Base-by-base conservation (phyloP, 2,113 vertebrate genomes). In the Poicephalus meyeri region DNA sequence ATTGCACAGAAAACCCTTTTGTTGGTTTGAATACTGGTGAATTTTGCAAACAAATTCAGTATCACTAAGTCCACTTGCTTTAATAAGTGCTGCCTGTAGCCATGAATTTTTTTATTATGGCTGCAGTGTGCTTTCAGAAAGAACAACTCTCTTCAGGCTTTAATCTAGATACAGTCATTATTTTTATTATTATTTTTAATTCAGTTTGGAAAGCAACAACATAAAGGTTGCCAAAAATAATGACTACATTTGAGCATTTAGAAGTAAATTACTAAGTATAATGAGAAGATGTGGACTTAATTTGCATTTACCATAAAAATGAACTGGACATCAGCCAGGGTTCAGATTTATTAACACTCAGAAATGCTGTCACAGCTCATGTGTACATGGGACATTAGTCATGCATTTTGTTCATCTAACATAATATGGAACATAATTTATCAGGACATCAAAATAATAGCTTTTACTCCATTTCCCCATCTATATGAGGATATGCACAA, bases 371-470 rank as follows among this genome's bases (percentile, higher is more conserved):
- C 97, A 97, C 85, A 97, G 97, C 93, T 97, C 92, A 81, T 96
- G 95, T 98, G 92, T 97, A 96, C 91, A 97, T 96, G 96, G 96
- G 97, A 97, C 95, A 98, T 98, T 98, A 98, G 97, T 98, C 97
- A 98, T 97, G 96, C 97, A 97, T 98, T 98, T 96, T 98, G 94
- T 97, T 98, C 98, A 98, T 98, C 91, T 98, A 98, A 97, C 97
- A 97, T 98, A 97, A 98, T 98, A 97, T 96, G 81, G 93, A 98
- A 95, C 84, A 97, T 97, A 98, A 98, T 99, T 98, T 98, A 98
- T 98, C 97, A 98, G 95, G 80, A 97, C 97, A 98, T 97, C 98
- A 98, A 98, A 98, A 98, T 98, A 98, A 98, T 97, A 98, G 97
- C 95, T 98, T 98, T 98, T 98, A 93, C 84, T 97, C 84, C 81